Base-by-base conservation (phyloP, 2,888 invertebrate species). In the Notodonta dromedarius region DNA sequence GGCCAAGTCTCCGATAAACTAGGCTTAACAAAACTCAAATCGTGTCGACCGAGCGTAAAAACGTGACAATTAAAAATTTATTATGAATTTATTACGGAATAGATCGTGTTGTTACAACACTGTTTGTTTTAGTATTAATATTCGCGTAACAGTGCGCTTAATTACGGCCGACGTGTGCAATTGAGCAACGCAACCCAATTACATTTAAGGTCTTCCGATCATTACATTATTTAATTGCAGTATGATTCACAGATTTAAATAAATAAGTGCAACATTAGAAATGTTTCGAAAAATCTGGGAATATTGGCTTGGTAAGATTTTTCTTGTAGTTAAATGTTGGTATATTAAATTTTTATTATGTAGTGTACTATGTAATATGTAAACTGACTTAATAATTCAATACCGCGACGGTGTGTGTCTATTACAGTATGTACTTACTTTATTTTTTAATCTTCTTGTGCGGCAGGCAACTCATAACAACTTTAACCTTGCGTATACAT, bases 131-230 rank as follows among this genome's bases (percentile, higher is more conserved):
- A 6, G 52, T 50, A 24, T 57, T 61, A 24, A 51, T 53, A 60
- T 59, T 61, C 60, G 56, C 51, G 60, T 42, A 53, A 52, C 52
- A 52, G 12, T 53, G 39, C 32, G 53, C 44, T 58, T 58, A 53
- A 53, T 54, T 1, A 24, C 2, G 39, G 60, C 58, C 59, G 61
- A 60, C 42, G 56, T 16, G 12, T 16, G 48, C 44, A 54, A 62
- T 66, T 73, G 69, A 59, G 66, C 70, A 70, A 73, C 61, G 57
- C 62, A 64, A 66, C 70, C 73, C 55, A 70, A 73, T 70, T 62
- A 58, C 60, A 61, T 58, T 66, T 44, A 61, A 73, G 63, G 70
- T 46, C 13, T 46, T 46, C 13, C n/a, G 66, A 66, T 62, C 59
- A 62, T 70, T 72, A 70, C 65, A 13, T 9, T 52, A 16, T 35